Percentiles rank a stretch among this genome's conserved stretches.
phyloP scores from a whole-genome alignment of 2,797 vertebrate species.

The Sparidentex hasta region DNA sequence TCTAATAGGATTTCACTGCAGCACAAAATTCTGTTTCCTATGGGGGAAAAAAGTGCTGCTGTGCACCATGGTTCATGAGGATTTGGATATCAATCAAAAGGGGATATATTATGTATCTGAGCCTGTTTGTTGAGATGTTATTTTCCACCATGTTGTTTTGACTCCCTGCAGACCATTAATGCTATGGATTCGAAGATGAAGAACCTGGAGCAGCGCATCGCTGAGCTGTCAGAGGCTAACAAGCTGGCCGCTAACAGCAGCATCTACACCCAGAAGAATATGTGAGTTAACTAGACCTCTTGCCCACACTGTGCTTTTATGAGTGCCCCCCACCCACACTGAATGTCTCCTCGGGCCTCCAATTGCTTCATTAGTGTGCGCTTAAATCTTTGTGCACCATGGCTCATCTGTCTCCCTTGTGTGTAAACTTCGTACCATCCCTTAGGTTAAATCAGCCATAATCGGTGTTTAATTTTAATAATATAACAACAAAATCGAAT shows the following conservation, averaged over 20 bases:
- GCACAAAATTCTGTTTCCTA: slow-evolving; percentile 49
- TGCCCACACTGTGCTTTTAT: slow-evolving; percentile 55
- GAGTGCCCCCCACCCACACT: slow-evolving; percentile 34
- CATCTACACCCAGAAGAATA: slow-evolving; percentile 99
- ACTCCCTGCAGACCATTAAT: slow-evolving; percentile 92
- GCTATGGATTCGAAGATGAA: slow-evolving; percentile 99
- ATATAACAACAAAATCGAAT: not conserved
- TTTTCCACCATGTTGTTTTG: slow-evolving; percentile 28
- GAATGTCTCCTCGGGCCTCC: slow-evolving; percentile 25
- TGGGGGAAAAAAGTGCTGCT: slow-evolving; percentile 8
- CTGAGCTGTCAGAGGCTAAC: slow-evolving; percentile 97
- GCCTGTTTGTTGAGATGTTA: slow-evolving; percentile 10
- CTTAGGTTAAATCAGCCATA: slow-evolving; percentile 16
- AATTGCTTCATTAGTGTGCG: slow-evolving; percentile 57
- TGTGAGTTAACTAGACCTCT: slow-evolving; percentile 88
- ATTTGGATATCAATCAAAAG: slow-evolving; percentile 41
- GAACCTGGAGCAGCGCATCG: slow-evolving; percentile 97
- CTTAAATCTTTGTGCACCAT: slow-evolving; percentile 21
- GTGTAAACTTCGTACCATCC: slow-evolving; percentile 13
- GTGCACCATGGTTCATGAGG: slow-evolving; percentile 11
- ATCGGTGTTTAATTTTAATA: not conserved
- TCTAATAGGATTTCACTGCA: slow-evolving; percentile 69
- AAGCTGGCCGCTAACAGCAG: slow-evolving; percentile 99
- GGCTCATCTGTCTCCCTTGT: slow-evolving; percentile 17
- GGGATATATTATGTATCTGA: slow-evolving; percentile 8